A percentile compares a stretch with the other conserved stretches of the same genome.
Conservation (phyloP, 2,113 vertebrate genomes). For the Thryonomys swinderianus region DNA sequence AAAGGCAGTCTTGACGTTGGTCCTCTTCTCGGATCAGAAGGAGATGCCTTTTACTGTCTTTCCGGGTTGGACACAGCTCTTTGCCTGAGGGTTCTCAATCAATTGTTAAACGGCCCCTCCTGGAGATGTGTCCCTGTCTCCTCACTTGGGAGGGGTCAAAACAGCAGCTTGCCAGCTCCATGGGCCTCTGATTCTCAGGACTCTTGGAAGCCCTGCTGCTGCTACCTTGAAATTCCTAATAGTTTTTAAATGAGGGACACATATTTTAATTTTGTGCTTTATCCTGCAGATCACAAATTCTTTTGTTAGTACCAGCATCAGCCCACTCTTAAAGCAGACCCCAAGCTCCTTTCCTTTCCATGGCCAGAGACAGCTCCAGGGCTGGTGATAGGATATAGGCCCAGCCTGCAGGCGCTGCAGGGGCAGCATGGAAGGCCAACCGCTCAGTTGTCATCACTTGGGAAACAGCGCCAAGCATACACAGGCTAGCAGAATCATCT, state of each 20-base stretch:
- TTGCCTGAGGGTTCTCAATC: background rate
- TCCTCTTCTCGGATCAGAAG: background rate
- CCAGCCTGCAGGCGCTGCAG: no score
- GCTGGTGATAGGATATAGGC: background rate
- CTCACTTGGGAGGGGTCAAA: background rate
- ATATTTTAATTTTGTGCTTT: background rate
- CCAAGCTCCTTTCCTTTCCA: background rate
- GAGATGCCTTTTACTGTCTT: background rate
- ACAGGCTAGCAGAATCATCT: background rate
- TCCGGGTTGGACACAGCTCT: background rate
- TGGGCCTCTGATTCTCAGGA: background rate
- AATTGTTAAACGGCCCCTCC: background rate
- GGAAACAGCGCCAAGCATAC: background rate
- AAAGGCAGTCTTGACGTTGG: background rate
- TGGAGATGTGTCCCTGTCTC: background rate
- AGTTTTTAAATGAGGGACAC: background rate
- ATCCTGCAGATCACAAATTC: no score
- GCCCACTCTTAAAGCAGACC: background rate
- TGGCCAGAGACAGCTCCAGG: background rate
- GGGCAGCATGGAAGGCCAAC: background rate
- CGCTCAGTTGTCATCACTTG: background rate
- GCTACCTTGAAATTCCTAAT: background rate
- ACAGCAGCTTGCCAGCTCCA: background rate
- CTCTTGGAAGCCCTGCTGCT: background rate
- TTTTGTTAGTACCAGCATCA: background rate